Evolutionary conservation across 2,888 invertebrate species (phyloP).

Genomic region (Ceraclea dissimilis): DNA sequence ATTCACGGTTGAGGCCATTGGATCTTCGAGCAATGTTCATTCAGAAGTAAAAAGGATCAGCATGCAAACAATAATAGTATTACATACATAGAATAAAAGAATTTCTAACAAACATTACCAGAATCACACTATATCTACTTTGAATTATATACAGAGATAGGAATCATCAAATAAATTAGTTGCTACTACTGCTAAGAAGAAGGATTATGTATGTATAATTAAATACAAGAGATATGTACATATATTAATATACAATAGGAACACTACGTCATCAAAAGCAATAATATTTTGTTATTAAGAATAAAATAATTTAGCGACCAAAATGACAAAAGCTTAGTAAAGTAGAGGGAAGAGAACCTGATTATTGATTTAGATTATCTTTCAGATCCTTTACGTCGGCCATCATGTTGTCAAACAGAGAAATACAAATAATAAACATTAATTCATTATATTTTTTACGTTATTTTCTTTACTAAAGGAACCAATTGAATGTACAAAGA

Average conservation of each 20-base stretch:
- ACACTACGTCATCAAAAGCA: background rate
- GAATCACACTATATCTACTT: too few relatives aligned
- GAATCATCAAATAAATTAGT: too few relatives aligned
- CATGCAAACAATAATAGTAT: too few relatives aligned
- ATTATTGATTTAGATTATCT: conserved; percentile 25
- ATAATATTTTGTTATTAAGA: too few relatives aligned
- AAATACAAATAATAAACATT: conserved; percentile 14
- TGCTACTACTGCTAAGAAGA: background rate
- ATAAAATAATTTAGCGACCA: background rate
- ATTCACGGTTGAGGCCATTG: too few relatives aligned
- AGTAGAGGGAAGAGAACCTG: conserved; percentile 17
- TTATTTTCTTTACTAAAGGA: background rate
- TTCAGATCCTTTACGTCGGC: conserved; percentile 24
- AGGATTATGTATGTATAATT: background rate
- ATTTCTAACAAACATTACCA: too few relatives aligned
- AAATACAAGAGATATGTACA: background rate
- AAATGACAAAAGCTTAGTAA: background rate
- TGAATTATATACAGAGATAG: too few relatives aligned
- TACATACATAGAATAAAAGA: too few relatives aligned
- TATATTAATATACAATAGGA: background rate
- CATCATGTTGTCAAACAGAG: conserved; percentile 18
- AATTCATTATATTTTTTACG: background rate
- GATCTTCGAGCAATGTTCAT: too few relatives aligned
- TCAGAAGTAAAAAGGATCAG: too few relatives aligned
- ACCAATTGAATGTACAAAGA: background rate